Percentiles rank a stretch among this genome's conserved stretches.
phyloP scores from a whole-genome alignment of 2,797 vertebrate species.

The Macropodus opercularis region DNA sequence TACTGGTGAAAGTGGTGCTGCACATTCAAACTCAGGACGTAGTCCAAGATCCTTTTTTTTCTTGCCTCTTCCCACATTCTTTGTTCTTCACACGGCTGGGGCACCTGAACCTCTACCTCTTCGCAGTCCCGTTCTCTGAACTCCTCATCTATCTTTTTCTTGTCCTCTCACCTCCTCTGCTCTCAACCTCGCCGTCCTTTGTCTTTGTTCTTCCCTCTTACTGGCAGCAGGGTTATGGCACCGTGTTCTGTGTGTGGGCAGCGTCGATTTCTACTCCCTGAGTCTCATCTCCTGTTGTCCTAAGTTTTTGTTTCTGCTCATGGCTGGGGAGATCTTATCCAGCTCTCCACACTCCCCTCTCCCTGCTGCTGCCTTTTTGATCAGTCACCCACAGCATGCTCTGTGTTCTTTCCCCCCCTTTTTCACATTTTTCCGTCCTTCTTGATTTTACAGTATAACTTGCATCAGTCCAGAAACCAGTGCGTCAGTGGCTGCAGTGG shows the following conservation, averaged over 20 bases:
- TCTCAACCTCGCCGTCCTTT: constrained; percentile 27
- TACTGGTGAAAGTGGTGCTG: neutral
- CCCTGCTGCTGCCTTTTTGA: constrained; percentile 1
- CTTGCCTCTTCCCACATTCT: constrained; percentile 30
- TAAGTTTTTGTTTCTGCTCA: constrained; percentile 28
- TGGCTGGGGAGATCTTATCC: constrained; percentile 28
- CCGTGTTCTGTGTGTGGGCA: constrained; percentile 60
- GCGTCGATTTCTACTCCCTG: constrained; percentile 53
- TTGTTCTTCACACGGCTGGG: constrained; percentile 37
- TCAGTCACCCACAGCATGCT: constrained; percentile 5
- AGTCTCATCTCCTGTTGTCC: constrained; percentile 37
- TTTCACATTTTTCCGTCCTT: constrained; percentile 3
- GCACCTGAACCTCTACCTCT: constrained; percentile 34
- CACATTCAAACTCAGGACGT: constrained; percentile 12
- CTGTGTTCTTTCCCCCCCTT: constrained; percentile 2
- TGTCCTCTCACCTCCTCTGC: constrained; percentile 44
- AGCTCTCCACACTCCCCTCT: constrained; percentile 7
- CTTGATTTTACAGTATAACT: constrained; percentile 15
- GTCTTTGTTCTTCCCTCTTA: constrained; percentile 58
- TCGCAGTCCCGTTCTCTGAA: constrained; percentile 32
- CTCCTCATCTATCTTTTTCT: constrained; percentile 41
- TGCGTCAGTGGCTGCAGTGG: constrained; percentile 18
- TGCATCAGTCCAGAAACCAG: constrained; percentile 37
- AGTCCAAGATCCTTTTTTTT: constrained; percentile 27
- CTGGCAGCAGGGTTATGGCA: constrained; percentile 51